Percentiles rank a stretch among this genome's conserved stretches.
These are phyloP conservation scores for Apostichopus californicus DNA, from an alignment of 35 echinoderm and acorn worm species.

Conservation along the genomic window DNA sequence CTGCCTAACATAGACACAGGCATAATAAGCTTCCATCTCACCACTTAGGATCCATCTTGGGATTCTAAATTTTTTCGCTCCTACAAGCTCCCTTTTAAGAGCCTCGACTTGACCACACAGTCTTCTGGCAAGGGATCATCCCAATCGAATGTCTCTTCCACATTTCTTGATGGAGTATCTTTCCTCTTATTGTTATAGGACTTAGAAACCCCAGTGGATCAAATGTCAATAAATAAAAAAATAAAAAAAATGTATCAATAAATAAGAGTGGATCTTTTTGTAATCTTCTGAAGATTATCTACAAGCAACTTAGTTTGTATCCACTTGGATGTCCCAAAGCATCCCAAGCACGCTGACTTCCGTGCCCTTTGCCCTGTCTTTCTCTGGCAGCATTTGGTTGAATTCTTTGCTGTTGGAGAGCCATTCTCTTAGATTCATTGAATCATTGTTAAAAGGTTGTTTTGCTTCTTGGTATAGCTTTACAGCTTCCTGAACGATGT, in stretches of 20 bases:
- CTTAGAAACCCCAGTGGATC: conserved; percentile 17
- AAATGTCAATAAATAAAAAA: neutral
- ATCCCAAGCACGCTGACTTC: conserved; percentile 15
- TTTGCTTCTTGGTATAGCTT: neutral
- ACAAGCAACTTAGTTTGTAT: neutral
- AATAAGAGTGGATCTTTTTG: neutral
- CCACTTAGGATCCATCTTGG: conserved; percentile 25
- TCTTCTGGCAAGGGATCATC: neutral
- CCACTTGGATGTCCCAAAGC: neutral
- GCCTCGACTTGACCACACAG: neutral
- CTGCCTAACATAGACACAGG: conserved; percentile 14
- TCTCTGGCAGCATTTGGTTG: neutral
- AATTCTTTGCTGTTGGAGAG: conserved; percentile 12
- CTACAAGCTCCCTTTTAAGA: neutral
- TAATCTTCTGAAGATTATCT: neutral
- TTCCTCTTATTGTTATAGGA: conserved; percentile 26
- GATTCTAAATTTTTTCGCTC: neutral
- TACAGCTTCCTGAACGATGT: neutral
- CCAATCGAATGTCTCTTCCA: too few relatives aligned
- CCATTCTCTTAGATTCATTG: conserved; percentile 40
- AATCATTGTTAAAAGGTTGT: neutral
- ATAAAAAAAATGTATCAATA: too few relatives aligned
- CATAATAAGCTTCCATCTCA: neutral
- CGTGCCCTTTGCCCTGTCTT: neutral
- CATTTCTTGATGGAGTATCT: neutral